Base-by-base conservation (phyloP, 2,113 vertebrate genomes). In the Aphyosemion australe region DNA sequence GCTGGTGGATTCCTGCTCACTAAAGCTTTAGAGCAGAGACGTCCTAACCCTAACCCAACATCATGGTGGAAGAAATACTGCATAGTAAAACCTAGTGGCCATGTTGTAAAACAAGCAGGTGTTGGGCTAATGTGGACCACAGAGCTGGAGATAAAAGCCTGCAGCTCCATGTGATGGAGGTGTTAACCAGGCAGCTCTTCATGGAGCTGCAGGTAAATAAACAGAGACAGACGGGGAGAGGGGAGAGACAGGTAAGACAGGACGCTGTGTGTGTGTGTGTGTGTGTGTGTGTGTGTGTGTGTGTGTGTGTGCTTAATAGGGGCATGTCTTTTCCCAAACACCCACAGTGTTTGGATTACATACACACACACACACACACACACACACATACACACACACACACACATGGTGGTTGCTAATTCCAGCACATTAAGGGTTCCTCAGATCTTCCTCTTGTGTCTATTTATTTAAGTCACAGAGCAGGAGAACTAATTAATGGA, bases 151-250 rank as follows among this genome's bases (percentile, higher is more conserved):
- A 57, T 43, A 48, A 69, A 72, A 67, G 50, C 50, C 5, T 55
- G 61, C 67, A 34, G 55, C 34, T 10, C 43, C 6, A 51, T 55
- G 59, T 45, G 74, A 64, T 76, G 56, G 63, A 64, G 18, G 51
- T 80, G 72, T 80, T 75, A 79, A 61, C 70, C 50, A 11, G 60
- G 63, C 74, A 34, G 55, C n/a, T 9, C 65, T 61, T 72, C 39
- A 39, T 55, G 64, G 19, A 43, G 69, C 65, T 2, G n/a, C 15
- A 41, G 70, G 69, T 61, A 84, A 77, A 85, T 80, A 83, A 86
- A 85, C 77, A 78, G 5, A 64, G 80, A 80, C 83, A 82, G 87
- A 78, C 65, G 65, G 76, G 39, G 61, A 65, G 76, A 43, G 26
- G 49, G 48, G 18, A 54, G 61, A 16, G 72, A 64, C 74, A 85